These are phyloP conservation scores for Hydrochoerus hydrochaeris DNA, from an alignment of 2,113 vertebrate genomes.

Conservation along the genomic window DNA sequence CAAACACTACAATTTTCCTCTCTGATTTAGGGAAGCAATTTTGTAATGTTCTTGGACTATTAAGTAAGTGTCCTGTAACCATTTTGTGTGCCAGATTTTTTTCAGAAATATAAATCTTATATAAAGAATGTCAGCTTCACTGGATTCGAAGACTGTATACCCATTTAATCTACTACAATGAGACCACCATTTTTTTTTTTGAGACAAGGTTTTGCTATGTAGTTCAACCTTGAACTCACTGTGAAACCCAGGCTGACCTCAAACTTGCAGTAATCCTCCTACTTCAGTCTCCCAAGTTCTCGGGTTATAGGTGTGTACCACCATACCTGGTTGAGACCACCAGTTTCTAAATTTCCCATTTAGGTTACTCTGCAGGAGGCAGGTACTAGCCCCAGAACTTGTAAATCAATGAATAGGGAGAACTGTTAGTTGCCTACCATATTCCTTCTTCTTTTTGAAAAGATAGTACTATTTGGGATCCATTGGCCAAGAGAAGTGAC, in stretches of 20 bases:
- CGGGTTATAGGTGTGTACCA: not conserved
- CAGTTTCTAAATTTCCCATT: not conserved
- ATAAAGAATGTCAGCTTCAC: not conserved
- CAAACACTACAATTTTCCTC: not conserved
- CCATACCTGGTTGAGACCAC: not conserved
- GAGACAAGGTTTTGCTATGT: not conserved
- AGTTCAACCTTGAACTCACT: not conserved
- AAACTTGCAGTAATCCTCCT: not conserved
- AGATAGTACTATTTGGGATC: not conserved
- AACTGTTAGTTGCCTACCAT: not conserved
- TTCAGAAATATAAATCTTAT: constrained; percentile 9
- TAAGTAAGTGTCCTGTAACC: not conserved
- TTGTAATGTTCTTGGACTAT: not conserved
- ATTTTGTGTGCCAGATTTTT: not conserved
- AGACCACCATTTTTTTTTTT: not conserved
- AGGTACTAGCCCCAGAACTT: not conserved
- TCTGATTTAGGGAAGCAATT: constrained; percentile 22
- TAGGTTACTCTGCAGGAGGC: not conserved
- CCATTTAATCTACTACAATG: not conserved
- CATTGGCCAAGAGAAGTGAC: not conserved
- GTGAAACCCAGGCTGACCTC: not conserved
- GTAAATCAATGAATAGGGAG: not conserved
- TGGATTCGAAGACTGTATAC: not conserved
- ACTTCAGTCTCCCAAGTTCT: not conserved
- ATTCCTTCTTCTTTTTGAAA: not conserved